phyloP scores from a whole-genome alignment of 1,140 invertebrate species.

The Lepidotrigona ventralis region DNA sequence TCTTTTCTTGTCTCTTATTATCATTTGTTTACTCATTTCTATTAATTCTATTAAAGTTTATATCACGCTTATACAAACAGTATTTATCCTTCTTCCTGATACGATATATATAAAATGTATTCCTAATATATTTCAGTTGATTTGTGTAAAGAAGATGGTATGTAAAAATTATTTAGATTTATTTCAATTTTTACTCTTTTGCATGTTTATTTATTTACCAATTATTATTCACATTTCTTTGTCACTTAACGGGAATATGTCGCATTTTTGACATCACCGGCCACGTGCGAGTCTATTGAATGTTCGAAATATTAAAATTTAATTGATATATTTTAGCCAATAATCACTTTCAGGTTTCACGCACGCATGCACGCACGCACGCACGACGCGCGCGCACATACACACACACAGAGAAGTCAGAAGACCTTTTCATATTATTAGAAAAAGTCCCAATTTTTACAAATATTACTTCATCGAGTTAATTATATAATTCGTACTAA shows the following conservation, averaged over 20 bases:
- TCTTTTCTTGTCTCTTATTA: neutral
- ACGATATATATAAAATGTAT: conserved; percentile 66
- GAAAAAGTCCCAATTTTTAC: neutral
- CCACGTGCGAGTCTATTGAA: conserved; percentile 33
- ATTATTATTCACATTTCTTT: conserved; percentile 56
- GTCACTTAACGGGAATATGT: conserved; percentile 31
- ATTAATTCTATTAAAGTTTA: neutral
- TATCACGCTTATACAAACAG: conserved; percentile 40
- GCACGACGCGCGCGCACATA: no score
- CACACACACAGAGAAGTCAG: neutral
- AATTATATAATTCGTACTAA: neutral
- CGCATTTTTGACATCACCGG: conserved; percentile 25
- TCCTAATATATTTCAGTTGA: conserved; percentile 76
- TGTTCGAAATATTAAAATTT: conserved; percentile 14
- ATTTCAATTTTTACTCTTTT: conserved; percentile 70
- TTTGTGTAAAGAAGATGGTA: conserved; percentile 78
- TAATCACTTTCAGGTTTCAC: neutral
- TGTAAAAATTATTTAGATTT: conserved; percentile 74
- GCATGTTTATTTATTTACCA: conserved; percentile 70
- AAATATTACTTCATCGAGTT: neutral
- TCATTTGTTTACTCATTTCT: neutral
- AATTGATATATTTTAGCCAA: neutral
- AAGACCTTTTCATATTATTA: neutral
- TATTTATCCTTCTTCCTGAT: conserved; percentile 12
- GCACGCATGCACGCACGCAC: no score